phyloP scores from a whole-genome alignment of 2,797 vertebrate species.

The Peromyscus aztecus region DNA sequence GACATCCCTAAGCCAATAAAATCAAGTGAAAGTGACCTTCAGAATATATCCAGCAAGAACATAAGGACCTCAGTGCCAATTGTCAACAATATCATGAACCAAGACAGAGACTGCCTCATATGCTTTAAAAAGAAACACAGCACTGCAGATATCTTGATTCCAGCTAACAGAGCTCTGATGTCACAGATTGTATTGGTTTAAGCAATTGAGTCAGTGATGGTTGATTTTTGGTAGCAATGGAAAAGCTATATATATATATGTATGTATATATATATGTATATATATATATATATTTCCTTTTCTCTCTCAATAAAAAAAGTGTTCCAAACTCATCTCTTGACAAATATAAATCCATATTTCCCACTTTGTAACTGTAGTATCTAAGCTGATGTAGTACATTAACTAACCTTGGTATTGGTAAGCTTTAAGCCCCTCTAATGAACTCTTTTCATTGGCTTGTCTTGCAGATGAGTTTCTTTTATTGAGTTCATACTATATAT shows the following conservation, averaged over 20 bases:
- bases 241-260: not conserved
- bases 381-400: not conserved
- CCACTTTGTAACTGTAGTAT: not conserved
- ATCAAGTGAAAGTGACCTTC: not conserved
- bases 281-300: not conserved
- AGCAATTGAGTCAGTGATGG: not conserved
- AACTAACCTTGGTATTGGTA: not conserved
- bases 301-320: not conserved
- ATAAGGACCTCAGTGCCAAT: not conserved
- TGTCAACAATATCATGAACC: not conserved
- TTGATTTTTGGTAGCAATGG: not conserved
- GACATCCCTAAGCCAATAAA: not conserved
- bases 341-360: not conserved
- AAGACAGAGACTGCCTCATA: not conserved
- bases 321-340: not conserved
- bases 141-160: not conserved
- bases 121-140: not conserved
- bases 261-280: not conserved
- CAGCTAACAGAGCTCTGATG: not conserved
- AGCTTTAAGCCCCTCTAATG: not conserved
- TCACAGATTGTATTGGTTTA: not conserved
- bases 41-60: not conserved
- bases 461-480: not conserved
- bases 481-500: not conserved
- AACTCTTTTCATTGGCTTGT: conserved; percentile 1